Evolutionary conservation across 2,888 invertebrate species (phyloP).

Genomic region (Ypsolopha scabrella): DNA sequence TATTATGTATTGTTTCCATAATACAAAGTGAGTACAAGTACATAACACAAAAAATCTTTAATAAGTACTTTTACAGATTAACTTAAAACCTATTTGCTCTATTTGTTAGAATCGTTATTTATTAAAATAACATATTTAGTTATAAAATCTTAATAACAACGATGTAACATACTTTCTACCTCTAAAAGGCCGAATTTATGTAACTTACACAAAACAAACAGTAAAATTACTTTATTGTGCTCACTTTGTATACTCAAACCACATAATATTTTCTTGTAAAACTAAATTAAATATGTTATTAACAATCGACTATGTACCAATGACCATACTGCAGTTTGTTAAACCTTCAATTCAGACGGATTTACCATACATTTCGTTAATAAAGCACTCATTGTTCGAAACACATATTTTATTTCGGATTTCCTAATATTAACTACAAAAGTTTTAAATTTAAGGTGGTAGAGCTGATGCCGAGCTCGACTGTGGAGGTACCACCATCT

Average conservation of each 20-base stretch:
- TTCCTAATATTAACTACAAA: too few species aligned
- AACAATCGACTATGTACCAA: background rate
- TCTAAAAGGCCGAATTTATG: background rate
- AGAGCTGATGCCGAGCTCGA: too few species aligned
- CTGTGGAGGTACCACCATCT: constrained; percentile 2
- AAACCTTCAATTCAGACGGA: constrained; percentile 1
- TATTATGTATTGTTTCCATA: background rate
- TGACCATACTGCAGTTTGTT: background rate
- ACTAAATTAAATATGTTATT: background rate
- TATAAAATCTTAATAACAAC: too few species aligned
- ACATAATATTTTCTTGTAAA: too few species aligned
- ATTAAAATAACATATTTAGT: too few species aligned
- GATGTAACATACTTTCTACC: too few species aligned
- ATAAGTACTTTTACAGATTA: background rate
- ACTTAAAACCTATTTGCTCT: background rate
- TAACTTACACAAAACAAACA: background rate
- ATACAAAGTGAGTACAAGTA: background rate
- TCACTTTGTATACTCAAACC: constrained; percentile 5
- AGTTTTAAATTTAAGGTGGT: too few species aligned
- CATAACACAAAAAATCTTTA: background rate
- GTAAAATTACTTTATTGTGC: background rate
- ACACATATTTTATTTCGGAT: constrained; percentile 12
- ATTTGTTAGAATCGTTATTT: too few species aligned
- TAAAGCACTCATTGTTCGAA: constrained; percentile 68
- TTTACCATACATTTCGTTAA: constrained; percentile 65